Conservation (phyloP, 2,888 invertebrate genomes). For the Diachrysia chrysitis region DNA sequence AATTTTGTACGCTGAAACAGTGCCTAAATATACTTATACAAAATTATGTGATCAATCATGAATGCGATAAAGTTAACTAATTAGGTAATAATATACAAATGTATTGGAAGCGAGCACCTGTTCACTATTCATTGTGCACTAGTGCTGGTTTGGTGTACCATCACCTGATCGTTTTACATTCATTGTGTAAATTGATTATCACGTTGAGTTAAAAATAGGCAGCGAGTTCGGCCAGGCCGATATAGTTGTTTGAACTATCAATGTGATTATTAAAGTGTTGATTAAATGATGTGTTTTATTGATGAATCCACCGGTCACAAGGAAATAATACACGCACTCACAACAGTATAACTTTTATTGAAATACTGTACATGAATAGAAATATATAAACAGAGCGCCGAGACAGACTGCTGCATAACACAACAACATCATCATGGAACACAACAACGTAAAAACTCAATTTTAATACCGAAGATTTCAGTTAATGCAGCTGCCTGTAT, state of each 20-base stretch:
- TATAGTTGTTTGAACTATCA: constrained; percentile 36
- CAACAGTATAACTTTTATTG: constrained; percentile 35
- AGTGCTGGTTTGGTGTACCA: background rate
- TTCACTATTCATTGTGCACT: background rate
- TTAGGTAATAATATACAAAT: constrained; percentile 22
- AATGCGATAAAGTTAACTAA: constrained; percentile 38
- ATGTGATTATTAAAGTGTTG: constrained; percentile 74
- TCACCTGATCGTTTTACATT: background rate
- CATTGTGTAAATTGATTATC: background rate
- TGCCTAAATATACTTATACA: constrained; percentile 45
- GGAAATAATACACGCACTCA: constrained; percentile 14
- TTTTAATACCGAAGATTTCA: background rate
- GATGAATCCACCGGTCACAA: background rate
- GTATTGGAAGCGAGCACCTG: background rate
- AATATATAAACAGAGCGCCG: background rate
- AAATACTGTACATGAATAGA: constrained; percentile 9
- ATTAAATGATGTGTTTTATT: constrained; percentile 56
- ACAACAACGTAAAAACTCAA: no score
- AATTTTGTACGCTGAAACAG: constrained; percentile 44
- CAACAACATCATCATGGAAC: background rate
- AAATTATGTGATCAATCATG: constrained; percentile 45
- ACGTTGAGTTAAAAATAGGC: background rate
- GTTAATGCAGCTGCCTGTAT: background rate
- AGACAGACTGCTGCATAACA: background rate
- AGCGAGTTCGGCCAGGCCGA: constrained; percentile 25